Percentiles rank a stretch among this genome's conserved stretches.
These are phyloP conservation scores for Actinia tenebrosa DNA, from an alignment of 64 coral and sea anemone genomes.

Conservation along the genomic window DNA sequence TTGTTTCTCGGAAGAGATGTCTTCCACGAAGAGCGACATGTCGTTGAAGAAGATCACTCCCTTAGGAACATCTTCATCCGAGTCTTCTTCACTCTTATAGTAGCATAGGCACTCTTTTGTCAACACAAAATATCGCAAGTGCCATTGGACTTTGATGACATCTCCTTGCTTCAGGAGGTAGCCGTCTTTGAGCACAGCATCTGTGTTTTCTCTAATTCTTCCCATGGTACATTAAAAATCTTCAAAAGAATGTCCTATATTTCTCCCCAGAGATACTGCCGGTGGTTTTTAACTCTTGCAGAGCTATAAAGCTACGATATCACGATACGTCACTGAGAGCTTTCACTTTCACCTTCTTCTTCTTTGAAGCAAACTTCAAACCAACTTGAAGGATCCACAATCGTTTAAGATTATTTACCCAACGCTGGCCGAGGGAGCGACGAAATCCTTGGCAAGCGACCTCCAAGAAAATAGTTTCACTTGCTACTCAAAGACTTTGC, in stretches of 20 bases:
- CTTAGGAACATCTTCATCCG: constrained; percentile 38
- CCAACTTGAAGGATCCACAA: not conserved
- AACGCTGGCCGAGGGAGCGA: not conserved
- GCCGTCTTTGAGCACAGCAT: constrained; percentile 39
- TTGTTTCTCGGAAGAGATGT: constrained; percentile 25
- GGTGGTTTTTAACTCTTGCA: not conserved
- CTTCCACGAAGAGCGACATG: constrained; percentile 78
- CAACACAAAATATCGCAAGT: constrained; percentile 79
- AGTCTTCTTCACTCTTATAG: constrained; percentile 62
- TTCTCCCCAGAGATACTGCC: not conserved
- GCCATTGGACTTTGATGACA: constrained; percentile 72
- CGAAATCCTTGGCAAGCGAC: not conserved
- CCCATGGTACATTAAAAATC: not conserved
- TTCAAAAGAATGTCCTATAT: not conserved
- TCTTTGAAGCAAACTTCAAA: too few relatives aligned
- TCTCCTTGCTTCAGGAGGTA: constrained; percentile 85
- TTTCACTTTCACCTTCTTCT: not conserved
- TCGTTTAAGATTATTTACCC: not conserved
- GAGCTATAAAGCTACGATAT: not conserved
- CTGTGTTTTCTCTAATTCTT: not conserved
- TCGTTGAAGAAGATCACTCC: constrained; percentile 88
- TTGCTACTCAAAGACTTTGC: not conserved
- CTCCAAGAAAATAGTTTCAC: not conserved
- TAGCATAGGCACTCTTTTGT: constrained; percentile 83
- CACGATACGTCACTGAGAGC: not conserved